Percentiles rank a stretch among this genome's conserved stretches.
These are phyloP conservation scores for Sthenelais limicola DNA, from an alignment of 2,888 invertebrate genomes.

Conservation along the genomic window DNA sequence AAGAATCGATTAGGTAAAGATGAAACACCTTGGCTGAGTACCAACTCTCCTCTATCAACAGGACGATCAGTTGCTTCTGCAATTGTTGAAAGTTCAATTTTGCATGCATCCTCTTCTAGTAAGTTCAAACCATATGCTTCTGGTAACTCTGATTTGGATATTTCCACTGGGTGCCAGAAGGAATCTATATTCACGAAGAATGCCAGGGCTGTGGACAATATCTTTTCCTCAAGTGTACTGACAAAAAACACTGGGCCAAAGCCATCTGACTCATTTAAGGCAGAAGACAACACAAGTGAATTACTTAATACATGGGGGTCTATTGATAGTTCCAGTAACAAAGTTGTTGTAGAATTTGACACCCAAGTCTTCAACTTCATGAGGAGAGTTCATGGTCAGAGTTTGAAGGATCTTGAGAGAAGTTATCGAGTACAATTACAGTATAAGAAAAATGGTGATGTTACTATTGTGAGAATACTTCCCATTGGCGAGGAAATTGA, in stretches of 20 bases:
- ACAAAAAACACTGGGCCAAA: background rate
- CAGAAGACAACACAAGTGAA: background rate
- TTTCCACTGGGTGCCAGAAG: too few relatives aligned
- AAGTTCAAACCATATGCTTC: too few relatives aligned
- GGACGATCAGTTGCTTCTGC: too few relatives aligned
- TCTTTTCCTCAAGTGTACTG: background rate
- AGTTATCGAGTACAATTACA: conserved; percentile 34
- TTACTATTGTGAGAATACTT: conserved; percentile 16
- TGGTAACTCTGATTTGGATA: too few relatives aligned
- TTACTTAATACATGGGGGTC: background rate
- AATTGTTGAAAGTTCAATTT: too few relatives aligned
- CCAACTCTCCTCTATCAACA: too few relatives aligned
- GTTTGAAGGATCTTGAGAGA: conserved; percentile 27
- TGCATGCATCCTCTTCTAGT: too few relatives aligned
- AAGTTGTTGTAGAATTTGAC: conserved; percentile 27
- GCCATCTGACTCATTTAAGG: background rate
- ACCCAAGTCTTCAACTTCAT: conserved; percentile 37
- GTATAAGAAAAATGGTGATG: conserved; percentile 32
- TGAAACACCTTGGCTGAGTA: too few relatives aligned
- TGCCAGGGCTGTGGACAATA: background rate
- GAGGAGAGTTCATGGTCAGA: conserved; percentile 14
- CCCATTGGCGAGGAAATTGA: background rate
- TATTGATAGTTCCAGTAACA: background rate
- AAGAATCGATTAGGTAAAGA: too few relatives aligned
- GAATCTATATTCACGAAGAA: background rate